Evolutionary conservation across 2,888 invertebrate species (phyloP).

Genomic region (Tholera decimalis): DNA sequence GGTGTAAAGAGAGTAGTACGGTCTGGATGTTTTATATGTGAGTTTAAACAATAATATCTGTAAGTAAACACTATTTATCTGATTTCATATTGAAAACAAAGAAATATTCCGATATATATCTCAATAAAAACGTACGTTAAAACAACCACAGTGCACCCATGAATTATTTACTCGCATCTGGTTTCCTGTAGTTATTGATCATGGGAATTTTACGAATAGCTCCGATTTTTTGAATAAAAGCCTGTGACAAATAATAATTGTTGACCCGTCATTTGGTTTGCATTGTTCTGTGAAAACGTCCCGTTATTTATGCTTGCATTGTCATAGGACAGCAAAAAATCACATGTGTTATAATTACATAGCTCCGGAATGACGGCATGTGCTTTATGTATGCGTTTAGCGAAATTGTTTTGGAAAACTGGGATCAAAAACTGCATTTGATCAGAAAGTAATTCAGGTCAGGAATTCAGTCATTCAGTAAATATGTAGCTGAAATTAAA

Average conservation of each 20-base stretch:
- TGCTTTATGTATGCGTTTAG: neutral
- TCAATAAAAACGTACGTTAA: neutral
- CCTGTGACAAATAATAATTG: conserved; percentile 34
- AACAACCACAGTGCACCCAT: conserved; percentile 1
- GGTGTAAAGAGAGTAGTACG: too few species aligned
- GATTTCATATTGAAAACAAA: neutral
- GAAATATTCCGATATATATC: neutral
- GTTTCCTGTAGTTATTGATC: conserved; percentile 27
- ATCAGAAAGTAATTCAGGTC: neutral
- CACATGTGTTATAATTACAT: conserved; percentile 6
- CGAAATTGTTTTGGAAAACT: neutral
- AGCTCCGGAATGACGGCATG: conserved; percentile 6
- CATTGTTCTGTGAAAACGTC: conserved; percentile 34
- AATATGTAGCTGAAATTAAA: too few species aligned
- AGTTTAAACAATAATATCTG: too few species aligned
- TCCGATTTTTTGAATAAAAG: conserved; percentile 33
- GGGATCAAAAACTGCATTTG: neutral
- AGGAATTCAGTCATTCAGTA: too few species aligned
- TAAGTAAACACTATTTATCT: too few species aligned
- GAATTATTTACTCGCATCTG: conserved; percentile 15
- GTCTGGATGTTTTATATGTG: too few species aligned
- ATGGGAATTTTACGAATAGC: conserved; percentile 27
- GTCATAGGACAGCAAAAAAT: conserved; percentile 26
- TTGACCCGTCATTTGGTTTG: conserved; percentile 34
- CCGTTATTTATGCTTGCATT: conserved; percentile 36